Evolutionary conservation across 2,113 vertebrate species (phyloP).

Genomic region (Passerina amoena): DNA sequence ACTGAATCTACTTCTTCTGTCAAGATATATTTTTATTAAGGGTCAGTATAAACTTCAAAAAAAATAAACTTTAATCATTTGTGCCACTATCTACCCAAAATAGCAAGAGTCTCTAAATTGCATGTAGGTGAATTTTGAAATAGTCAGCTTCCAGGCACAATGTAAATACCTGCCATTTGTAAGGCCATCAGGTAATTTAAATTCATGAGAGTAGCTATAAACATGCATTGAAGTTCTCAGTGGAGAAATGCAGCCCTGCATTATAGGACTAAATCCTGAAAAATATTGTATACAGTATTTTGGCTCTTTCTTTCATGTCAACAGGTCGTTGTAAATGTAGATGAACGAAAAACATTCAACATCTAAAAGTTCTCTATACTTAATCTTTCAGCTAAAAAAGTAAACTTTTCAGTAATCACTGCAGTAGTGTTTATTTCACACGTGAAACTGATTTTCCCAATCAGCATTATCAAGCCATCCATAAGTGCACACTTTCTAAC

Average conservation of each 20-base stretch:
- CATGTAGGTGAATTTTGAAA: background rate
- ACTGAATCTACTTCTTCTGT: background rate
- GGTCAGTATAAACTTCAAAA: slow-evolving; percentile 12
- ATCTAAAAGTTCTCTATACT: background rate
- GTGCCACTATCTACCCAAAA: background rate
- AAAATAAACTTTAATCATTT: background rate
- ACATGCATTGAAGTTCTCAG: background rate
- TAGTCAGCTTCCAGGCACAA: slow-evolving; percentile 4
- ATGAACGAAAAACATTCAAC: background rate
- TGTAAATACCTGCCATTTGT: background rate
- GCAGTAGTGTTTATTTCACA: background rate
- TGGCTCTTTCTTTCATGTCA: background rate
- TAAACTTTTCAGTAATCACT: background rate
- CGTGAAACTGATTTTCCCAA: background rate
- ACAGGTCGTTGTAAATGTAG: background rate
- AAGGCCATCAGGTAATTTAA: slow-evolving; percentile 11
- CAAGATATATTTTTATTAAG: slow-evolving; percentile 39
- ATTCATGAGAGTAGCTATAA: slow-evolving; percentile 15
- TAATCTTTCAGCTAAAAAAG: background rate
- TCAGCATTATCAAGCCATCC: background rate
- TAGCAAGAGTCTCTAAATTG: background rate
- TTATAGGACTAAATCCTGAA: background rate
- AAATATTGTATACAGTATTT: background rate
- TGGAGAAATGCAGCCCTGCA: background rate
- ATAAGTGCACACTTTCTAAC: background rate